These are phyloP conservation scores for Cyphomyrus plagiostoma DNA, from an alignment of 2,113 vertebrate genomes.

Conservation along the genomic window DNA sequence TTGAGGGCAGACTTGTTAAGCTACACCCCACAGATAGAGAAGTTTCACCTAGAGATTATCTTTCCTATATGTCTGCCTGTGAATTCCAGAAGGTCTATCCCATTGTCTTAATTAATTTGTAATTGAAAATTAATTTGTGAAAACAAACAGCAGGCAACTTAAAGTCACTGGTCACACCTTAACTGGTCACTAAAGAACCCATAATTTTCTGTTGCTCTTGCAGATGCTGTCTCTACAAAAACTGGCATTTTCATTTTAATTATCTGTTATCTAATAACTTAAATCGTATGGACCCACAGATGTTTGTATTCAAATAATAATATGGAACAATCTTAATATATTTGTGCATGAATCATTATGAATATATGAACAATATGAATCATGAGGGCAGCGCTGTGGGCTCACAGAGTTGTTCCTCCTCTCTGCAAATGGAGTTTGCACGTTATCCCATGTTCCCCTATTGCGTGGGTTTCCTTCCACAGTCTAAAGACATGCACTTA, in stretches of 20 bases:
- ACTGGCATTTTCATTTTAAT: background rate
- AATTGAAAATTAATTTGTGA: background rate
- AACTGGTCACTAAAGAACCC: background rate
- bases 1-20: background rate
- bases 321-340: background rate
- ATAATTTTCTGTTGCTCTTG: background rate
- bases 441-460: background rate
- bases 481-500: background rate
- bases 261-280: background rate
- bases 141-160: background rate
- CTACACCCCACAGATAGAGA: background rate
- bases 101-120: background rate
- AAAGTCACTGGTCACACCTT: background rate
- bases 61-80: background rate
- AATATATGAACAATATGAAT: background rate
- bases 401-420: background rate
- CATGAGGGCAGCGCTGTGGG: background rate
- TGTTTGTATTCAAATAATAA: background rate
- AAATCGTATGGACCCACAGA: background rate
- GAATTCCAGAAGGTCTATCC: background rate
- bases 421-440: background rate
- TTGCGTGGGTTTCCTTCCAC: background rate
- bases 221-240: background rate
- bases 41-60: background rate
- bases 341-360: background rate